Percentiles rank a stretch among this genome's conserved stretches.
These are phyloP conservation scores for Ceyx cyanopectus DNA, from an alignment of 2,113 vertebrate species.

Conservation along the genomic window DNA sequence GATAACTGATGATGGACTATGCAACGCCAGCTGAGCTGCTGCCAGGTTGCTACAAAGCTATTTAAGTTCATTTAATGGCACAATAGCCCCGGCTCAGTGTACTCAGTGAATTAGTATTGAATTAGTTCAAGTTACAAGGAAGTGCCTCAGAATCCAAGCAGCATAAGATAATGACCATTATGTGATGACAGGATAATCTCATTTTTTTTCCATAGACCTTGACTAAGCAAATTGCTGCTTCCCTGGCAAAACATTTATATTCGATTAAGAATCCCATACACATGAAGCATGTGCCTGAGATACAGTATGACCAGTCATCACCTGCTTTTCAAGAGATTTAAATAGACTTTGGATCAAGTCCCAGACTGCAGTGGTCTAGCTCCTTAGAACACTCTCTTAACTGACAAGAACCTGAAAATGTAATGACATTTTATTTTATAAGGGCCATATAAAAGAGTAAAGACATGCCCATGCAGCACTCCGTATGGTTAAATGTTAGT, in stretches of 20 bases:
- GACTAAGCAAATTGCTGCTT: neutral
- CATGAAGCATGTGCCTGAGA: neutral
- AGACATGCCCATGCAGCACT: neutral
- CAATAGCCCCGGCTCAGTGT: neutral
- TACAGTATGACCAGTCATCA: neutral
- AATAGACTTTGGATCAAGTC: neutral
- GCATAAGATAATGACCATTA: neutral
- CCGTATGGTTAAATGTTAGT: neutral
- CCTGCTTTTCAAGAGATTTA: constrained; percentile 1
- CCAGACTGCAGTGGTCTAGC: neutral
- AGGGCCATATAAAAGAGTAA: neutral
- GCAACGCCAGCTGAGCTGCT: neutral
- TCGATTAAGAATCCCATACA: neutral
- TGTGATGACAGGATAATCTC: neutral
- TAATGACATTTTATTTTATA: neutral
- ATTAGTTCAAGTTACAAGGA: constrained; percentile 8
- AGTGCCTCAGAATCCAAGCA: neutral
- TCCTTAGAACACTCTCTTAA: neutral
- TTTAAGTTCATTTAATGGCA: neutral
- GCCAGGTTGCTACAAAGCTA: neutral
- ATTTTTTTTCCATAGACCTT: neutral
- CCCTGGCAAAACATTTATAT: neutral
- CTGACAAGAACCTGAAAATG: neutral
- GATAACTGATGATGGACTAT: neutral
- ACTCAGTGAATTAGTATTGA: neutral